Percentiles rank a stretch among this genome's conserved stretches.
Evolutionary conservation across 2,888 invertebrate genomes (phyloP).

Genomic region (Drosophila cracens): DNA sequence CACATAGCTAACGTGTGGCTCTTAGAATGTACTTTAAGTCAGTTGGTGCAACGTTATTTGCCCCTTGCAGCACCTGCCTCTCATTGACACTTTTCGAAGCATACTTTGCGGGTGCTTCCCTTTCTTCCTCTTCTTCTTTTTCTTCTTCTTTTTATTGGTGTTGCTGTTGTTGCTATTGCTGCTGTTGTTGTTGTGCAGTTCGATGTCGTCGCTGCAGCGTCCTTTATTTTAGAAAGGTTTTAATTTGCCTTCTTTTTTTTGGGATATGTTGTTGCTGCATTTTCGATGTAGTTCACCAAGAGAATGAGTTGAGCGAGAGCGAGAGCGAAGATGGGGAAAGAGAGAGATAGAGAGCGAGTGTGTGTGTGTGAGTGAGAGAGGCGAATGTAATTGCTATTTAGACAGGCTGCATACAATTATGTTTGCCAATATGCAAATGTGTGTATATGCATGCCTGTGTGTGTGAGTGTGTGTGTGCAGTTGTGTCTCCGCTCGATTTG

Average conservation of each 20-base stretch:
- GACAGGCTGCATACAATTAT: conserved; percentile 55
- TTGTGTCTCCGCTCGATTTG: conserved; percentile 66
- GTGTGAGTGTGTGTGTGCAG: conserved; percentile 9
- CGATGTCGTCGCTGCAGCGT: conserved; percentile 24
- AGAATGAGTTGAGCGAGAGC: conserved; percentile 16
- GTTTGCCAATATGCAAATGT: conserved; percentile 28
- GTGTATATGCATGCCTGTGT: conserved; percentile 20
- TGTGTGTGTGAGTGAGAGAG: conserved; percentile 11
- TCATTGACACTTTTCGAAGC: conserved; percentile 61
- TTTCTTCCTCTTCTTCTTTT: neutral
- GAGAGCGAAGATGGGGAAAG: conserved; percentile 10
- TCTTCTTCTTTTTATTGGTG: conserved; percentile 6
- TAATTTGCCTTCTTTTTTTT: conserved; percentile 12
- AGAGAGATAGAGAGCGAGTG: conserved; percentile 2
- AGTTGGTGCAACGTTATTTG: conserved; percentile 64
- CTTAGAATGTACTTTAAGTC: conserved; percentile 57
- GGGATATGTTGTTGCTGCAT: conserved; percentile 13
- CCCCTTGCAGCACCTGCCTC: neutral
- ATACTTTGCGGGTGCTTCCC: conserved; percentile 64
- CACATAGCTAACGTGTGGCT: neutral
- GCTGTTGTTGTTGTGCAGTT: conserved; percentile 36
- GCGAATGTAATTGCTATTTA: conserved; percentile 72
- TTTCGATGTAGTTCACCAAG: conserved; percentile 15
- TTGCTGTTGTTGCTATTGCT: conserved; percentile 28
- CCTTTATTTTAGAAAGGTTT: conserved; percentile 17